Evolutionary conservation across 2,797 vertebrate species (phyloP).

Genomic region (Anguilla anguilla): DNA sequence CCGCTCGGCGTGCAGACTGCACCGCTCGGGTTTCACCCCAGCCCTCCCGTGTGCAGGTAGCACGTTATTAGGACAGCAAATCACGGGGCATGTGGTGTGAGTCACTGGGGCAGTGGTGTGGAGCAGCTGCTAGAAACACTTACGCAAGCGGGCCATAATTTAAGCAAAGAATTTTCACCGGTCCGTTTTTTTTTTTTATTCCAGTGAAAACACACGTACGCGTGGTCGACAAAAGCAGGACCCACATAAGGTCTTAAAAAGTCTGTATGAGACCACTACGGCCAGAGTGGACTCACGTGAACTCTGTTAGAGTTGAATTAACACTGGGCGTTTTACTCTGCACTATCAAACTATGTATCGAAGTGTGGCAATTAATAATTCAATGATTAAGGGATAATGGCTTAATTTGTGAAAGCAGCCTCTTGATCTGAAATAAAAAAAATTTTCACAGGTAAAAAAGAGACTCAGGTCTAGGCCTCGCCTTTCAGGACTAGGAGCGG

Average conservation of each 20-base stretch:
- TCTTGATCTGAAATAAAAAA: neutral
- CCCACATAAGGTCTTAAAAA: too few species aligned
- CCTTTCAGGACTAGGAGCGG: neutral
- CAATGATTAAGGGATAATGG: neutral
- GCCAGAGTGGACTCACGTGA: too few species aligned
- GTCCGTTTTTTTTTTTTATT: neutral
- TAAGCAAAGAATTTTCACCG: neutral
- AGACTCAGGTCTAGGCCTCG: neutral
- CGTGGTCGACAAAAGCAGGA: too few species aligned
- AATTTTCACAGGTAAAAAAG: neutral
- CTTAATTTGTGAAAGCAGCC: neutral
- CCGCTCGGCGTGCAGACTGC: neutral
- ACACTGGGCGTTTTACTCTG: too few species aligned
- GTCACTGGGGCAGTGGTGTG: neutral
- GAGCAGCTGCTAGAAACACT: neutral
- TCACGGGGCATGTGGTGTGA: neutral
- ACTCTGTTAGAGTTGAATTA: neutral
- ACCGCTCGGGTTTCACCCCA: neutral
- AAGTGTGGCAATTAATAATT: neutral
- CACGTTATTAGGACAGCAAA: slow-evolving; percentile 7
- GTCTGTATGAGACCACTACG: too few species aligned
- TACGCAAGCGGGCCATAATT: neutral
- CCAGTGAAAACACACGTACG: neutral
- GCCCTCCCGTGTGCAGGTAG: neutral
- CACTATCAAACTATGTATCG: neutral